Conservation (phyloP, 2,797 vertebrate genomes). For the Fundulus diaphanus region DNA sequence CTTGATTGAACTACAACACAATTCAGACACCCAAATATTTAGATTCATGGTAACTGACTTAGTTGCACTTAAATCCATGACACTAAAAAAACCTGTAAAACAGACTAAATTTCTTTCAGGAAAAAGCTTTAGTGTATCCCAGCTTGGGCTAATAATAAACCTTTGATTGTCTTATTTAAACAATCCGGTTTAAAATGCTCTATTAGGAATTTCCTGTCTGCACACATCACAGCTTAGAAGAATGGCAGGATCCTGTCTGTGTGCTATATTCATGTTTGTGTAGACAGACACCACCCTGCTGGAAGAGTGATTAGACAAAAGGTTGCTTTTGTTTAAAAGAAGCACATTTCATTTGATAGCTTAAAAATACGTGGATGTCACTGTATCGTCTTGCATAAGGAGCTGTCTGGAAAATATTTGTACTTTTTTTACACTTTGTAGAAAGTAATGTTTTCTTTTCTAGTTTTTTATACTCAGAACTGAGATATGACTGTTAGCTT, state of each 20-base stretch:
- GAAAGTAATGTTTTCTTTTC: neutral
- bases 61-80: too few relatives aligned
- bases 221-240: constrained; percentile 38
- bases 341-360: neutral
- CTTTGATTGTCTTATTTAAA: constrained; percentile 25
- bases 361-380: neutral
- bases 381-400: neutral
- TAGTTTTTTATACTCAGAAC: neutral
- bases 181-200: constrained; percentile 35
- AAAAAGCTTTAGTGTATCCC: neutral
- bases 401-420: neutral
- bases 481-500: neutral
- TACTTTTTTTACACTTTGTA: too few relatives aligned
- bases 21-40: too few relatives aligned
- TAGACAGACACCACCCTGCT: constrained; percentile 4
- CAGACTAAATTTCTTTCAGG: neutral
- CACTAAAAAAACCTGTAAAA: too few relatives aligned
- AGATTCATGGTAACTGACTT: too few relatives aligned
- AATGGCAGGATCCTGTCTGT: constrained; percentile 63
- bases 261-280: constrained; percentile 13
- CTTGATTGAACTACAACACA: too few relatives aligned
- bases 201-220: constrained; percentile 67
- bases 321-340: neutral
- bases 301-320: neutral
- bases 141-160: neutral